A percentile compares a stretch with the other conserved stretches of the same genome.
phyloP scores from a whole-genome alignment of 2,113 vertebrate genomes.

The Nestor notabilis region DNA sequence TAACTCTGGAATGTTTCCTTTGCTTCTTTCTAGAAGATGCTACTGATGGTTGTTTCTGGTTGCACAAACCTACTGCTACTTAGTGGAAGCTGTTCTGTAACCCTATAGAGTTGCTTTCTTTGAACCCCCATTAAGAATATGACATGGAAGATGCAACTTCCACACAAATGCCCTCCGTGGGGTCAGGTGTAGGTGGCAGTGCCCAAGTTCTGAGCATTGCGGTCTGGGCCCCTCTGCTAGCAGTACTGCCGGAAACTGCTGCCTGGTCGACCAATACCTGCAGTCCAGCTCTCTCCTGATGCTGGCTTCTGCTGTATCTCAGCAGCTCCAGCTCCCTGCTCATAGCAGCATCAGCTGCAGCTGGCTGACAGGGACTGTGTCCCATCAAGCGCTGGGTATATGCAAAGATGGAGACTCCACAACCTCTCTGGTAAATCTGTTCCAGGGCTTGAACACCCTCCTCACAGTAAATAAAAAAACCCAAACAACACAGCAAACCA shows the following conservation, averaged over 20 bases:
- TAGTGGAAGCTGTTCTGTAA: neutral
- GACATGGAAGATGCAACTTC: fast-evolving
- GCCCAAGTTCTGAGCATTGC: neutral
- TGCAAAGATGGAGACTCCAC: neutral
- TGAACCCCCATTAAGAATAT: fast-evolving
- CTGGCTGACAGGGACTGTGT: neutral
- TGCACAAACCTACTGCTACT: neutral
- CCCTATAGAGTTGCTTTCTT: fast-evolving
- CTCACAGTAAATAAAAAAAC: neutral
- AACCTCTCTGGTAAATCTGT: neutral
- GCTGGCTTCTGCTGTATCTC: neutral
- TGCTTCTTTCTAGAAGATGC: neutral
- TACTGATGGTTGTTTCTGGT: neutral
- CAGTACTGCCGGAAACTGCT: neutral
- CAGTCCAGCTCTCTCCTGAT: neutral
- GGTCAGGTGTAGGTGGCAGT: neutral
- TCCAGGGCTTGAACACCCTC: neutral
- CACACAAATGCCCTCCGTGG: fast-evolving
- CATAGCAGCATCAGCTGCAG: neutral
- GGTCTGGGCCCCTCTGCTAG: neutral
- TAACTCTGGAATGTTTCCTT: neutral
- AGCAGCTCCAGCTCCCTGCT: neutral
- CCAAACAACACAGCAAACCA: too few species aligned
- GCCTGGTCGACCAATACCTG: fast-evolving
- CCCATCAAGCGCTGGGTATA: fast-evolving